Base-by-base conservation (phyloP, 2,888 invertebrate genomes). In the Pyrgus malvae region DNA sequence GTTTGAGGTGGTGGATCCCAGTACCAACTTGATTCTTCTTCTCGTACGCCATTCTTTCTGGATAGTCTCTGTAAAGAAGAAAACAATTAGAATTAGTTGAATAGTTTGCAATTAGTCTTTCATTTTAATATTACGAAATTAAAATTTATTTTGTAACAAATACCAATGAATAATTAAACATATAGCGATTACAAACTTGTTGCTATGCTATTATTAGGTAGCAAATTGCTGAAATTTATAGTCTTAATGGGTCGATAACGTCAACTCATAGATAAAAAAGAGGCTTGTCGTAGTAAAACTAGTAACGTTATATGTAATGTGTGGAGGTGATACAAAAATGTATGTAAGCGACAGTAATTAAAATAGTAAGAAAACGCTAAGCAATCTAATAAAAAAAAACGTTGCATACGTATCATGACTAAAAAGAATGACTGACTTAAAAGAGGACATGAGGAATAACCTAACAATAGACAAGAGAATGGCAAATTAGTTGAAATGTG, bases 1-100 rank as follows among this genome's bases (percentile, higher is more conserved):
- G 72, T 38, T 41, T 79, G 76, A 1, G 81, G 60, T 1, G 89
- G 80, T 5, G 91, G 87, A 59, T 91, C 91, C 91, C 91, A 92
- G 65, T 90, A 90, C 91, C 91, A 92, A 60, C 78, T 87, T 44
- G 86, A 75, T 40, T 89, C 88, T 56, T 90, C 90, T 63, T 90
- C 90, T 65, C 78, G 80, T 60, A 83, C 70, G 65, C 87, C 87
- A 86, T 88, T 89, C 64, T 79, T 83, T 61, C 73, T 77, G 53
- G 76, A 69, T 66, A 83, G 72, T 68, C 74, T 88, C 90, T 90
- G 88, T 3, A 87, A 90, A 76, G 57, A 78, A 66, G 53, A 64
- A 65, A 73, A 70, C 1, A 9, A 14, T 45, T 16, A 62, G 9
- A 37, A 57, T 23, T 37, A 50, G 48, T 46, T 25, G n/a, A 27